A percentile compares a stretch with the other conserved stretches of the same genome.
These are phyloP conservation scores for Drosophila varians DNA, from an alignment of 1,140 invertebrate species.

Conservation along the genomic window DNA sequence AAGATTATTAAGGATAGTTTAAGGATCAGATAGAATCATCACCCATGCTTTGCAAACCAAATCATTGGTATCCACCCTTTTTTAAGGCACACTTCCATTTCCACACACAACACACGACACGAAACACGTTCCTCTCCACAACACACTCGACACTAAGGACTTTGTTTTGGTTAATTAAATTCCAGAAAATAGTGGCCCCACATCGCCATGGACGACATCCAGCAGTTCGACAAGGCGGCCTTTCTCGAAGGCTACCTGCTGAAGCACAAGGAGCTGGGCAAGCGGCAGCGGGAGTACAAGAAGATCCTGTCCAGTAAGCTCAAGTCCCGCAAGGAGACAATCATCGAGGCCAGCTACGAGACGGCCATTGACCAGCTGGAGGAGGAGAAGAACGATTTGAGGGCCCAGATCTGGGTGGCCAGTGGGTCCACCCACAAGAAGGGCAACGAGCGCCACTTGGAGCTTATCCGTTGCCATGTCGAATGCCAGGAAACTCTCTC, in stretches of 20 bases:
- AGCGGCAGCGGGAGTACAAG: conserved; percentile 78
- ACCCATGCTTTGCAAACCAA: not conserved
- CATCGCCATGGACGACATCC: conserved; percentile 37
- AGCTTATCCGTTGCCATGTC: conserved; percentile 66
- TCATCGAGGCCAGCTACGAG: conserved; percentile 72
- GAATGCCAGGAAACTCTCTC: conserved; percentile 69
- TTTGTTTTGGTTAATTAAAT: not conserved
- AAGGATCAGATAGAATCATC: no score
- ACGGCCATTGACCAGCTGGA: conserved; percentile 71
- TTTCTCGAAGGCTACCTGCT: conserved; percentile 65
- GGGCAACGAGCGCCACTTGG: conserved; percentile 42
- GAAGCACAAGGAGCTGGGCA: conserved; percentile 73
- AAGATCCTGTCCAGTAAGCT: conserved; percentile 68
- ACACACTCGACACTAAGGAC: not conserved
- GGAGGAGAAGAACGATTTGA: conserved; percentile 71
- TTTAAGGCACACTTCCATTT: not conserved
- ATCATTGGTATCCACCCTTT: not conserved
- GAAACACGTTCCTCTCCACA: not conserved
- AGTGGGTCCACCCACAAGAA: conserved; percentile 56
- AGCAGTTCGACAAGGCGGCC: conserved; percentile 52
- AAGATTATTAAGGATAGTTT: no score
- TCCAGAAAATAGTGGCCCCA: not conserved
- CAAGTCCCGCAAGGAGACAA: conserved; percentile 70
- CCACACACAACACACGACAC: not conserved
- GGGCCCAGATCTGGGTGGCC: conserved; percentile 80